phyloP scores from a whole-genome alignment of 2,888 invertebrate species.

The Halictus ligatus region DNA sequence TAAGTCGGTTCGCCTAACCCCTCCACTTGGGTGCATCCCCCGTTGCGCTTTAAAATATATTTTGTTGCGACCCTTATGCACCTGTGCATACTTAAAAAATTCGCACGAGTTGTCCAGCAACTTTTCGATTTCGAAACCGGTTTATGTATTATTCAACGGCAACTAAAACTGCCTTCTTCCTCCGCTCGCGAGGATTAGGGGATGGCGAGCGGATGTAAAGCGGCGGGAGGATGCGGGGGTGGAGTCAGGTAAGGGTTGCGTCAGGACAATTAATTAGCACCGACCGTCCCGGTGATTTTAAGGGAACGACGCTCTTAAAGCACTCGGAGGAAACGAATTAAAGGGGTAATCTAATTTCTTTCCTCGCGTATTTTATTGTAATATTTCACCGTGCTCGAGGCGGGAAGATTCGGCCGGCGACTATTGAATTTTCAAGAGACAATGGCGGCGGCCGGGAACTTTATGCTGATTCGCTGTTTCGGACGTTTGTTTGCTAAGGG shows the following conservation, averaged over 20 bases:
- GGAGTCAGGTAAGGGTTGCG: conserved; percentile 24
- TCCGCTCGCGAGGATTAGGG: conserved; percentile 31
- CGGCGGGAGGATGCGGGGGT: neutral
- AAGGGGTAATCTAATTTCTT: neutral
- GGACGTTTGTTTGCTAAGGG: no score
- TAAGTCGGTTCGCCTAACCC: no score
- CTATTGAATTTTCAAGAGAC: neutral
- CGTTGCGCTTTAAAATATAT: no score
- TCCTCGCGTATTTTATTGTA: neutral
- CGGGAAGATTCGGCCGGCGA: neutral
- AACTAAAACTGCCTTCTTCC: conserved; percentile 42
- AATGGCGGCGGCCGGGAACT: neutral
- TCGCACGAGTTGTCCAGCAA: conserved; percentile 26
- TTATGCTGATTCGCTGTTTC: no score
- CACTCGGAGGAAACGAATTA: neutral
- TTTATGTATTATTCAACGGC: conserved; percentile 73
- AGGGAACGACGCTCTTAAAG: conserved; percentile 36
- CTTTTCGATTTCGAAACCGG: conserved; percentile 73
- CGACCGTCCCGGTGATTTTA: conserved; percentile 56
- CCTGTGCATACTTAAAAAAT: no score
- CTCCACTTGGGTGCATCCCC: no score
- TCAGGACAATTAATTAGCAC: conserved; percentile 58
- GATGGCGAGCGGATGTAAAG: neutral
- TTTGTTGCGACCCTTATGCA: no score
- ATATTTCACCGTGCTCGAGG: neutral